A percentile compares a stretch with the other conserved stretches of the same genome.
phyloP scores from a whole-genome alignment of 2,113 vertebrate genomes.

The Dicentrarchus labrax region DNA sequence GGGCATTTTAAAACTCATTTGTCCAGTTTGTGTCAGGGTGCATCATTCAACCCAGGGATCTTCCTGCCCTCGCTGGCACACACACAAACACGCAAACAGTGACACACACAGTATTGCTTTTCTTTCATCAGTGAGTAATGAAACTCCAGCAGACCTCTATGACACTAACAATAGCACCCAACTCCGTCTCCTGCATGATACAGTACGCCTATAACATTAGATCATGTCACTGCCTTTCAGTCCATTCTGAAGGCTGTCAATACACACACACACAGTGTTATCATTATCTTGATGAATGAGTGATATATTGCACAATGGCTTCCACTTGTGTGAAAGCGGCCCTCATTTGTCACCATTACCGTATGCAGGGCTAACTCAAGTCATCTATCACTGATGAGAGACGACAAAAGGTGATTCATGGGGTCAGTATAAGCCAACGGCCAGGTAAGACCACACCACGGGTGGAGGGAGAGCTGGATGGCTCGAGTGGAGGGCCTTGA shows the following conservation, averaged over 20 bases:
- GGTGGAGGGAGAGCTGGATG: conserved; percentile 1
- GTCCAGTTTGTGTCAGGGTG: conserved; percentile 48
- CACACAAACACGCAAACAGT: conserved; percentile 20
- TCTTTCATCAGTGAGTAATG: conserved; percentile 65
- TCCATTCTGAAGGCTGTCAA: conserved; percentile 48
- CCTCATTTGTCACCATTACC: conserved; percentile 51
- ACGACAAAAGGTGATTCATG: conserved; percentile 51
- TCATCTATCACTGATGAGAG: conserved; percentile 41
- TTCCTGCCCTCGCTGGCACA: conserved; percentile 25
- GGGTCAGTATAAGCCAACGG: conserved; percentile 40
- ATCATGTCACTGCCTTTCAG: conserved; percentile 34
- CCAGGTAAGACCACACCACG: conserved; percentile 24
- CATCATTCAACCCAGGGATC: conserved; percentile 55
- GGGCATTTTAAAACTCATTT: conserved; percentile 53
- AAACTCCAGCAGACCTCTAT: conserved; percentile 36
- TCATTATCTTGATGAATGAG: conserved; percentile 43
- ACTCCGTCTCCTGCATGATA: neutral
- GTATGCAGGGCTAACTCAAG: conserved; percentile 2
- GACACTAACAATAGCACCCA: conserved; percentile 30
- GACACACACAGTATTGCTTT: conserved; percentile 35
- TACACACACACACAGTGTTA: conserved; percentile 24
- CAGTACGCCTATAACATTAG: conserved; percentile 20
- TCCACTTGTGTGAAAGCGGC: conserved; percentile 37
- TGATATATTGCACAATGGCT: conserved; percentile 22
- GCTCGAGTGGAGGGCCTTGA: conserved; percentile 25